phyloP scores from a whole-genome alignment of 2,888 invertebrate species.

The Tenthredo amoena region DNA sequence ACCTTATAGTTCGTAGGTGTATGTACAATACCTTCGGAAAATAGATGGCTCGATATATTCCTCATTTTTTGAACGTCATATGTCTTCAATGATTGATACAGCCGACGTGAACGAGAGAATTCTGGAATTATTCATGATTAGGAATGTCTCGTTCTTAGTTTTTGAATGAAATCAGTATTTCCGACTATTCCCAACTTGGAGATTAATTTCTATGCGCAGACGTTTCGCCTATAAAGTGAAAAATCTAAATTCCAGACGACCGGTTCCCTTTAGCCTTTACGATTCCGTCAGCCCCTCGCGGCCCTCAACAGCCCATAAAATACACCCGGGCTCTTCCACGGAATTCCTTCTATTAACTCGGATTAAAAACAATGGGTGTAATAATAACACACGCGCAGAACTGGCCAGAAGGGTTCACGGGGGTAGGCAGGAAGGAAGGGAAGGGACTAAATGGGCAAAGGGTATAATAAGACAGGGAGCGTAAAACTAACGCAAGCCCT shows the following conservation, averaged over 20 bases:
- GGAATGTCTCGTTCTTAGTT: neutral
- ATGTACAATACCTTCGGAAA: neutral
- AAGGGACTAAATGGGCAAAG: constrained; percentile 39
- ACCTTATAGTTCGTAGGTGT: neutral
- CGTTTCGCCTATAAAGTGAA: constrained; percentile 28
- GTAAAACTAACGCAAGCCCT: constrained; percentile 18
- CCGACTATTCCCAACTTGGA: neutral
- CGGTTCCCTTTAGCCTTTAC: constrained; percentile 36
- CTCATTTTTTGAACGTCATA: neutral
- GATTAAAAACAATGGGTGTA: constrained; percentile 51
- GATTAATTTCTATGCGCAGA: constrained; percentile 5
- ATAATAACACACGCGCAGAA: constrained; percentile 49
- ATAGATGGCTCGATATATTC: neutral
- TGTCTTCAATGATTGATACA: neutral
- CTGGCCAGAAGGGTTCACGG: constrained; percentile 32
- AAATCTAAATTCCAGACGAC: constrained; percentile 51
- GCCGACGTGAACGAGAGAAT: neutral
- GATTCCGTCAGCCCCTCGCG: constrained; percentile 36
- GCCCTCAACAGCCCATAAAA: constrained; percentile 50
- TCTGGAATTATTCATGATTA: neutral
- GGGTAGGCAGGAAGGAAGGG: neutral
- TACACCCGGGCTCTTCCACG: constrained; percentile 37
- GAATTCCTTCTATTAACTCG: constrained; percentile 51
- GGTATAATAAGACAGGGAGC: constrained; percentile 38
- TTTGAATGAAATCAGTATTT: neutral